phyloP scores from a whole-genome alignment of 2,113 vertebrate genomes.

The Paratilapia polleni region DNA sequence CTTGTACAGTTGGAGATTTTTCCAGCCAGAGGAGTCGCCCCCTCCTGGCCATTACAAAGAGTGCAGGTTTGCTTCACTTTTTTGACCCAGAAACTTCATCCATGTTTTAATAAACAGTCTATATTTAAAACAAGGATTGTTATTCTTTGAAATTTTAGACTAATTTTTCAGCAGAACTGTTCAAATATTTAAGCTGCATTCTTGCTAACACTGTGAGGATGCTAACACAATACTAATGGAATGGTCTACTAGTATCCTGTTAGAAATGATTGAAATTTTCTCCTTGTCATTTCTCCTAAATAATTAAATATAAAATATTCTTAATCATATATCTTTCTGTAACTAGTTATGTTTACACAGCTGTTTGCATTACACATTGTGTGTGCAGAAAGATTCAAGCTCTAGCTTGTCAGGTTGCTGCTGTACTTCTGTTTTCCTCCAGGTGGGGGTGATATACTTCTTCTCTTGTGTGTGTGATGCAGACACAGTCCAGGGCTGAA shows the following conservation, averaged over 20 bases:
- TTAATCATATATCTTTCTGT: background rate
- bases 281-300: background rate
- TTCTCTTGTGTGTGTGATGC: conserved; percentile 42
- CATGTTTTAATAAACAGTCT: background rate
- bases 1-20: background rate
- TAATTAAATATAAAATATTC: background rate
- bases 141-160: too few relatives aligned
- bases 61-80: background rate
- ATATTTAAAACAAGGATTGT: too few relatives aligned
- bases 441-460: conserved; percentile 17
- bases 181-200: too few relatives aligned
- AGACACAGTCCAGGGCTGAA: conserved; percentile 69
- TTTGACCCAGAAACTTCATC: background rate
- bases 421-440: conserved; percentile 30
- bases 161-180: too few relatives aligned
- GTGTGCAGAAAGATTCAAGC: background rate
- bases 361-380: background rate
- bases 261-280: too few relatives aligned
- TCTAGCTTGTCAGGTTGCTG: background rate
- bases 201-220: background rate
- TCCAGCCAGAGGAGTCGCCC: too few relatives aligned
- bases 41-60: background rate
- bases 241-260: too few relatives aligned
- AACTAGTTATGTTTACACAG: accelerated
- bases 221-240: background rate